Percentiles rank a stretch among this genome's conserved stretches.
phyloP scores from a whole-genome alignment of 2,888 invertebrate species.

The Chalcosyrphus nemorum region DNA sequence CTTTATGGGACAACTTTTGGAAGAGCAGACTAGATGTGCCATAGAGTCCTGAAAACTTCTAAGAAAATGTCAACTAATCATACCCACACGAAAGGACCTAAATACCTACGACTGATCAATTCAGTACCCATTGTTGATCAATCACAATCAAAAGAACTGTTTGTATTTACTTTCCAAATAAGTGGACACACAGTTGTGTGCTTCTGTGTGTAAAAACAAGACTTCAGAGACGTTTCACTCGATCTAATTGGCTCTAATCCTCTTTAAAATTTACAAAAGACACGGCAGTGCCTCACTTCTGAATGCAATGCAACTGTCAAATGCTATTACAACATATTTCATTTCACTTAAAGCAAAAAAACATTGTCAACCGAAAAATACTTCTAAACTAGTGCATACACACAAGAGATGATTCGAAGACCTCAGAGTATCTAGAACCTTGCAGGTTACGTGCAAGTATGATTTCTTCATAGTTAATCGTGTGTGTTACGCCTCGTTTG shows the following conservation, averaged over 20 bases:
- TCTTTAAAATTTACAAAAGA: background rate
- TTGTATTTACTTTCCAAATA: background rate
- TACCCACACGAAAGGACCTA: no score
- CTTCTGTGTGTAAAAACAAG: background rate
- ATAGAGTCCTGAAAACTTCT: no score
- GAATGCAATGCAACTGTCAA: background rate
- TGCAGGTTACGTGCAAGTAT: background rate
- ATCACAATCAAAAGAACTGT: background rate
- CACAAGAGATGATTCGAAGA: background rate
- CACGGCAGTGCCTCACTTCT: background rate
- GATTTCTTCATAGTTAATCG: constrained; percentile 4
- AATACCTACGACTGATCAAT: no score
- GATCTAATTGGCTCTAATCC: background rate
- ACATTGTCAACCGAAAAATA: background rate
- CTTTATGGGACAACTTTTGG: no score
- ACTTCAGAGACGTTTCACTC: background rate
- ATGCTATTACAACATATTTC: background rate
- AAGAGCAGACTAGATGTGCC: no score
- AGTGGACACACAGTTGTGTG: background rate
- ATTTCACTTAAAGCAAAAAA: background rate
- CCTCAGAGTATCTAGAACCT: background rate
- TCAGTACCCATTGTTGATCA: no score
- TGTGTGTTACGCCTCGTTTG: constrained; percentile 42
- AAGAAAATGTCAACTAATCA: no score
- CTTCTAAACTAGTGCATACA: constrained; percentile 2